Evolutionary conservation across 1,140 invertebrate species (phyloP).

Genomic region (Palaemon carinicauda): DNA sequence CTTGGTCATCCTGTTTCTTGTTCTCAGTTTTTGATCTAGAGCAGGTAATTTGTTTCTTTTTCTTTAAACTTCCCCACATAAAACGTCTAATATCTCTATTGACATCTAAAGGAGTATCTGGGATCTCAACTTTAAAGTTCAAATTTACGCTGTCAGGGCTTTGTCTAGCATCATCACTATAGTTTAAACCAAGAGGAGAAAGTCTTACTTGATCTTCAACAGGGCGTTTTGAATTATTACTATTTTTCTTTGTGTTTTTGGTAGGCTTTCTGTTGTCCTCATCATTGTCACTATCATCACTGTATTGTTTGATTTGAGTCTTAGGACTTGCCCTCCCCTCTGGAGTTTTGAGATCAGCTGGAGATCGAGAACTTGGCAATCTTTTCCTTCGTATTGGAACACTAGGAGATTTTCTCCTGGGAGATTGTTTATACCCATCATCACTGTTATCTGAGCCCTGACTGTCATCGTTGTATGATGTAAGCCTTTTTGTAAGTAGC

Average conservation of each 20-base stretch:
- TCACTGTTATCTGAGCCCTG: background rate
- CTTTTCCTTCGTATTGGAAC: background rate
- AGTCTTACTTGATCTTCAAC: background rate
- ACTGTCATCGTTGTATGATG: background rate
- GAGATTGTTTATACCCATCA: background rate
- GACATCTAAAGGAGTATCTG: background rate
- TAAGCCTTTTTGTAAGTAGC: background rate
- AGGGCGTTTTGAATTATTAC: background rate
- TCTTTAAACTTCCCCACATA: conserved; percentile 12
- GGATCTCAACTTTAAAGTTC: background rate
- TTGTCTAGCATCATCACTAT: background rate
- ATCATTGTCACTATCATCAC: too few species aligned
- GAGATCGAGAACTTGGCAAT: background rate
- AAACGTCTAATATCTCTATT: background rate
- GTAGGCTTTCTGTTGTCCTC: background rate
- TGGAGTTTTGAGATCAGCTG: background rate
- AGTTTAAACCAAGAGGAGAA: background rate
- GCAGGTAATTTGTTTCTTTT: background rate
- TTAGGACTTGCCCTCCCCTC: background rate
- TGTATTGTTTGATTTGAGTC: background rate
- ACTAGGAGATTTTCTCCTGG: background rate
- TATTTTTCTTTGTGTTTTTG: background rate
- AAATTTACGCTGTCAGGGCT: background rate
- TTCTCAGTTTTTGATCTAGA: background rate
- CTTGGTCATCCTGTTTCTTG: background rate